Conservation (phyloP, 2,113 vertebrate genomes). For the Tragelaphus imberbis region DNA sequence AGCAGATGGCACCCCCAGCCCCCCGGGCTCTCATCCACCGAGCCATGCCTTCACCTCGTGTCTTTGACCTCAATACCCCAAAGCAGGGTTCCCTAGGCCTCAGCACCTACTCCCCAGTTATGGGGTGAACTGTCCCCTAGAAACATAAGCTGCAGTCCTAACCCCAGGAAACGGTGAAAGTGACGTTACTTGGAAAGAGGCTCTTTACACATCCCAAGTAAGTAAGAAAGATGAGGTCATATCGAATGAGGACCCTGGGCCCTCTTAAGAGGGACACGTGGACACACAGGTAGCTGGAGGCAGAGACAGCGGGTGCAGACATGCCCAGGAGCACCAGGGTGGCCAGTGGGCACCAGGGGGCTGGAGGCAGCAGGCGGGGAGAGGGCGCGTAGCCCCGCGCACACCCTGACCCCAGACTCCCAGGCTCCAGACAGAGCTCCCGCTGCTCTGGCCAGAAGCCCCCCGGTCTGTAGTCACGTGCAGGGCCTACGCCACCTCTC, state of each 20-base stretch:
- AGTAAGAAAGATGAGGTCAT: not conserved
- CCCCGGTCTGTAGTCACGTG: accelerated
- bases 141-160: not conserved
- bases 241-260: not conserved
- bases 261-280: accelerated
- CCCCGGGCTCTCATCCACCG: not conserved
- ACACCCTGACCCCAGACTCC: not conserved
- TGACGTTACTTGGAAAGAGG: not conserved
- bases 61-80: not conserved
- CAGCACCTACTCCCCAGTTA: not conserved
- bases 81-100: not conserved
- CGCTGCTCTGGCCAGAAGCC: accelerated
- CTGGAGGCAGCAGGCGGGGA: no score
- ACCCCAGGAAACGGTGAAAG: not conserved
- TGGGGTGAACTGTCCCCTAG: not conserved
- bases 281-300: not conserved
- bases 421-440: accelerated
- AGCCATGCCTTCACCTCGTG: accelerated
- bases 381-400: accelerated
- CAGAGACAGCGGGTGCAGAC: accelerated
- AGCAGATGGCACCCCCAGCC: not conserved
- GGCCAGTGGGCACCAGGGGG: accelerated
- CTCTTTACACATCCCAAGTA: not conserved
- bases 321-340: not conserved
- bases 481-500: accelerated